phyloP scores from a whole-genome alignment of 1,140 invertebrate genomes.

The Pseudomyrmex cubaensis region DNA sequence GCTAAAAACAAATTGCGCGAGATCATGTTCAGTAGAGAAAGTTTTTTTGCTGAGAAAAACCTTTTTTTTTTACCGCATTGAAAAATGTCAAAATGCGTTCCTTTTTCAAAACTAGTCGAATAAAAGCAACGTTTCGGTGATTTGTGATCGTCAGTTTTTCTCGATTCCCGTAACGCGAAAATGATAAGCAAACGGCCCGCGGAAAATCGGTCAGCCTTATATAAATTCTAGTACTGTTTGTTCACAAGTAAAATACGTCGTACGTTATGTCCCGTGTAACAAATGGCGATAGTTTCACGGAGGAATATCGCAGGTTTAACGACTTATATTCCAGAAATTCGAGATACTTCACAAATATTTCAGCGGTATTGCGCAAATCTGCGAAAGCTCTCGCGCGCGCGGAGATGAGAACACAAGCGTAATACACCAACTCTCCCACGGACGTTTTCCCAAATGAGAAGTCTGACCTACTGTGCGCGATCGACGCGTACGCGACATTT shows the following conservation, averaged over 20 bases:
- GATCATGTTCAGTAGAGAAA: no score
- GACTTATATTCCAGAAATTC: constrained; percentile 45
- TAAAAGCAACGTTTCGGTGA: background rate
- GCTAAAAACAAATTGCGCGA: background rate
- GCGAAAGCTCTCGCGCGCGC: constrained; percentile 6
- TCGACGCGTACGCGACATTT: constrained; percentile 32
- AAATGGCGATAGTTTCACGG: constrained; percentile 55
- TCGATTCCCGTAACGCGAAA: constrained; percentile 15
- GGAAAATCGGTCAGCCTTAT: constrained; percentile 50
- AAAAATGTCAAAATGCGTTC: no score
- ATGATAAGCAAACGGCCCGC: constrained; percentile 54
- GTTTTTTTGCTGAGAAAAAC: background rate
- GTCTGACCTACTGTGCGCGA: constrained; percentile 48
- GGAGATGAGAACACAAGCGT: constrained; percentile 7
- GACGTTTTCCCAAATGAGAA: constrained; percentile 46
- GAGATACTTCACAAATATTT: constrained; percentile 54
- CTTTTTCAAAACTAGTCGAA: no score
- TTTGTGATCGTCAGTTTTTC: constrained; percentile 13
- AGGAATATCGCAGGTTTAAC: constrained; percentile 47
- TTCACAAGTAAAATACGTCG: constrained; percentile 46
- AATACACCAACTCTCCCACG: constrained; percentile 40
- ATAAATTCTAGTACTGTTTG: constrained; percentile 52
- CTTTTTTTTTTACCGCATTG: background rate
- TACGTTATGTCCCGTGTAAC: constrained; percentile 42
- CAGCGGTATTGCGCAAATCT: constrained; percentile 31